Percentiles rank a stretch among this genome's conserved stretches.
These are phyloP conservation scores for Chorisops tibialis DNA, from an alignment of 2,888 invertebrate genomes.

Conservation along the genomic window DNA sequence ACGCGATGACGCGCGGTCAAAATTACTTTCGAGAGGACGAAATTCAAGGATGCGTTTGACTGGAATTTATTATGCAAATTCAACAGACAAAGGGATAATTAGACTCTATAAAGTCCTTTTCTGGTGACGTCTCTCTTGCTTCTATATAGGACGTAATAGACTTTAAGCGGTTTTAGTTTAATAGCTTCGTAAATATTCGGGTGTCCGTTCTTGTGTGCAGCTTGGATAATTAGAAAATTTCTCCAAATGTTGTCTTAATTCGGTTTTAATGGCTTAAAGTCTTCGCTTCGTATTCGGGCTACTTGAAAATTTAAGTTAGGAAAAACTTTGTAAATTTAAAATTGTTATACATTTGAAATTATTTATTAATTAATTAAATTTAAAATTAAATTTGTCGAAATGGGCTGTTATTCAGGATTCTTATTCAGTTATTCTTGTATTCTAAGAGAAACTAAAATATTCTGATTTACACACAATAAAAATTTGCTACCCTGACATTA, in stretches of 20 bases:
- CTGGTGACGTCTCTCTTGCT: neutral
- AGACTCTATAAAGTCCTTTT: constrained; percentile 10
- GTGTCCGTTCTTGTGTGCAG: constrained; percentile 1
- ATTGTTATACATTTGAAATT: too few relatives aligned
- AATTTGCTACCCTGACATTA: too few relatives aligned
- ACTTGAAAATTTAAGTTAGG: too few relatives aligned
- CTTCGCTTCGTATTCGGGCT: too few relatives aligned
- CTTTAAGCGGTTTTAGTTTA: constrained; percentile 18
- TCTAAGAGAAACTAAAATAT: too few relatives aligned
- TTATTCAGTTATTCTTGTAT: too few relatives aligned
- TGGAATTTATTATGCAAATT: constrained; percentile 21
- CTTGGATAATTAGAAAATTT: constrained; percentile 16
- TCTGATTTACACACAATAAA: too few relatives aligned
- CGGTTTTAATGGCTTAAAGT: constrained; percentile 12
- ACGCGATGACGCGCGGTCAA: neutral
- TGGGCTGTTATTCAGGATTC: too few relatives aligned
- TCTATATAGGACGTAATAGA: neutral
- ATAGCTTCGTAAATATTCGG: constrained; percentile 15
- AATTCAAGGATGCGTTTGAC: neutral
- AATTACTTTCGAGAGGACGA: neutral
- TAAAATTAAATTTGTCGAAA: too few relatives aligned
- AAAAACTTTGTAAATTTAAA: too few relatives aligned
- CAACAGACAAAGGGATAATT: constrained; percentile 7
- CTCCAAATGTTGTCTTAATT: constrained; percentile 18
- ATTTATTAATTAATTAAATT: too few relatives aligned